phyloP scores from a whole-genome alignment of 2,888 invertebrate genomes.

The Anthrax anthrax region DNA sequence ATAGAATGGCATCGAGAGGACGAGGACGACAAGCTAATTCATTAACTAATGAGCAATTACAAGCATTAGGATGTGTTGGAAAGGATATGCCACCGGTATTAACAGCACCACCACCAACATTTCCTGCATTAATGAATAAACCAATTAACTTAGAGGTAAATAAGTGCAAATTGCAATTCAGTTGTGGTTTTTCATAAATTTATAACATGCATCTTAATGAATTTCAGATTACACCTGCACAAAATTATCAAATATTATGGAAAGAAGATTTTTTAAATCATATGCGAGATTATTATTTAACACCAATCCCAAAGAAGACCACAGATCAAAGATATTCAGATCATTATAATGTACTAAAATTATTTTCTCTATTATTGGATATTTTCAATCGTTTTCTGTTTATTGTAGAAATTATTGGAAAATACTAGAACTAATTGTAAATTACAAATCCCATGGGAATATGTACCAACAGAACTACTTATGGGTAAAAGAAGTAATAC shows the following conservation, averaged over 20 bases:
- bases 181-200: neutral
- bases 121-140: conserved; percentile 43
- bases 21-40: conserved; percentile 28
- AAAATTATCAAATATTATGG: conserved; percentile 54
- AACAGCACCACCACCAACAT: conserved; percentile 43
- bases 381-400: no score
- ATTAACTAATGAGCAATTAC: conserved; percentile 31
- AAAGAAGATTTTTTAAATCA: conserved; percentile 59
- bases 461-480: conserved; percentile 50
- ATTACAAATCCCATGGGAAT: conserved; percentile 37
- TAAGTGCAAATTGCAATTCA: neutral
- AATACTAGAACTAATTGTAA: conserved; percentile 22
- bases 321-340: conserved; percentile 18
- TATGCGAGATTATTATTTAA: conserved; percentile 41
- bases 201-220: neutral
- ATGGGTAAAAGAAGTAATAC: conserved; percentile 32
- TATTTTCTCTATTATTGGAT: no score
- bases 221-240: conserved; percentile 38
- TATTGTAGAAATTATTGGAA: conserved; percentile 21
- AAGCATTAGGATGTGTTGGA: conserved; percentile 27
- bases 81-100: conserved; percentile 40
- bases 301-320: conserved; percentile 15
- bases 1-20: conserved; percentile 30
- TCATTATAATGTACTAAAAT: conserved; percentile 17
- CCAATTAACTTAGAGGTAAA: conserved; percentile 37